Conservation (phyloP, 1,140 invertebrate species). For the Paralvinella palmiformis region DNA sequence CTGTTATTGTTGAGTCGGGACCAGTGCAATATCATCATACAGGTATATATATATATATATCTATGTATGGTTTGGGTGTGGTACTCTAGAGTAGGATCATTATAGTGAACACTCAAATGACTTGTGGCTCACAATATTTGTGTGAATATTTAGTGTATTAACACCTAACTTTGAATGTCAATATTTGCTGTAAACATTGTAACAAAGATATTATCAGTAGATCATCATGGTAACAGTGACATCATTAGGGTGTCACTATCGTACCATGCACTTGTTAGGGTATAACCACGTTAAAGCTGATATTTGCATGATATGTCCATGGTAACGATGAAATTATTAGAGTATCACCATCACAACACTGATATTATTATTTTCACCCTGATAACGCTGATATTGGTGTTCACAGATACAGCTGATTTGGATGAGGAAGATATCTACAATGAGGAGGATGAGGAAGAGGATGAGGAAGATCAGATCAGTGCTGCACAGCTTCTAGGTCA, state of each 20-base stretch:
- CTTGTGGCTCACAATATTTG: constrained; percentile 13
- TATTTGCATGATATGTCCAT: too few relatives aligned
- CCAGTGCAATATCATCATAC: constrained; percentile 21
- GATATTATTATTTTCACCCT: constrained; percentile 17
- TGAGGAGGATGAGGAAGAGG: constrained; percentile 38
- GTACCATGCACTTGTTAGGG: too few relatives aligned
- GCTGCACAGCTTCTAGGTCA: constrained; percentile 52
- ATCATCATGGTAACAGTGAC: too few relatives aligned
- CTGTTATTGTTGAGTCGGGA: constrained; percentile 24
- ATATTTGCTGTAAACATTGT: not conserved
- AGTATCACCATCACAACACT: constrained; percentile 17
- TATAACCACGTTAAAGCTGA: too few relatives aligned
- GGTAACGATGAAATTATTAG: constrained; percentile 19
- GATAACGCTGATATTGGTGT: constrained; percentile 15
- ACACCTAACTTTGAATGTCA: not conserved
- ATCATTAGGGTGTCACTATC: too few relatives aligned
- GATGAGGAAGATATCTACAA: constrained; percentile 41
- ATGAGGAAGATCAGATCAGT: constrained; percentile 47
- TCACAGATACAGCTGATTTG: not conserved
- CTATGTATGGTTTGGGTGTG: not conserved
- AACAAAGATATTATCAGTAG: constrained; percentile 19
- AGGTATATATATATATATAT: too few relatives aligned
- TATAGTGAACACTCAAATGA: not conserved
- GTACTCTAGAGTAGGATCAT: not conserved
- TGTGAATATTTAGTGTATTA: not conserved